Percentiles rank a stretch among this genome's conserved stretches.
Conservation (phyloP, 1,140 invertebrate species). For the Drosophila nasuta region DNA sequence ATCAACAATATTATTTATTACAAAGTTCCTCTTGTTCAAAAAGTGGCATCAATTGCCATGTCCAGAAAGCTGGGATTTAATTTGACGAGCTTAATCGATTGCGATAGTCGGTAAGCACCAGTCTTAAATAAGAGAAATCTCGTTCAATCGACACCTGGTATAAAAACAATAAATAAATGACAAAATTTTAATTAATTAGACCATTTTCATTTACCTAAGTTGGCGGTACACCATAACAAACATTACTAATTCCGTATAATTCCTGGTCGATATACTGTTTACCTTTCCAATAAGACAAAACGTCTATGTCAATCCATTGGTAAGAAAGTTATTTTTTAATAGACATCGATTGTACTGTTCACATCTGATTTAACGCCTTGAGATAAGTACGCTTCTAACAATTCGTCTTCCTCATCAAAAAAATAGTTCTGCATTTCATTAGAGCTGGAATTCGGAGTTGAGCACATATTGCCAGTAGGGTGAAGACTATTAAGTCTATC, state of each 20-base stretch:
- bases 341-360: not conserved
- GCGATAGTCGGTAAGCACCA: constrained; percentile 18
- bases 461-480: not conserved
- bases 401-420: not conserved
- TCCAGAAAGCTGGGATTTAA: not conserved
- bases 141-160: constrained; percentile 16
- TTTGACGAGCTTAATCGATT: constrained; percentile 11
- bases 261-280: constrained; percentile 33
- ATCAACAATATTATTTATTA: too few relatives aligned
- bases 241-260: constrained; percentile 41
- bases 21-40: too few relatives aligned
- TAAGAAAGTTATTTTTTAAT: not conserved
- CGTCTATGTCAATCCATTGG: not conserved
- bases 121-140: constrained; percentile 7
- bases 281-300: constrained; percentile 28
- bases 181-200: not conserved
- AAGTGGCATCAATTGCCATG: not conserved
- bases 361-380: constrained; percentile 13
- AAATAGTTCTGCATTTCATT: not conserved
- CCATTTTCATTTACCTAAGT: too few relatives aligned
- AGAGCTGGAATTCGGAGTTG: not conserved
- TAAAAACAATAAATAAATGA: not conserved
- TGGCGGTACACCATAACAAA: constrained; percentile 23
- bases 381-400: constrained; percentile 11
- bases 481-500: constrained; percentile 9